A percentile compares a stretch with the other conserved stretches of the same genome.
phyloP scores from a whole-genome alignment of 30 jellyfish, hydroid and myxozoan genomes.

The Hydra vulgaris region DNA sequence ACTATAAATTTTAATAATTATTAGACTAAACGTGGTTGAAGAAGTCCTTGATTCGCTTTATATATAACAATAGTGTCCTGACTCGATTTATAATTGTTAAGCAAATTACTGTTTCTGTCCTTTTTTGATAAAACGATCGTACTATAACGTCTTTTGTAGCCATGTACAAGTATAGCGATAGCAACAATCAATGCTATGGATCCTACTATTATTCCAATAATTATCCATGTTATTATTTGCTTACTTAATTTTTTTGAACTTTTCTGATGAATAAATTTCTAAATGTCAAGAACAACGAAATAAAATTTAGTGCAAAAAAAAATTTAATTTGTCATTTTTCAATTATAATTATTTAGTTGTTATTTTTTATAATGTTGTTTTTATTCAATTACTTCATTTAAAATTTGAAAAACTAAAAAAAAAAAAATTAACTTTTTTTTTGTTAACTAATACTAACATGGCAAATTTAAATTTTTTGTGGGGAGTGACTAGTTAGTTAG shows the following conservation, averaged over 20 bases:
- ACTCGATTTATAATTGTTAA: neutral
- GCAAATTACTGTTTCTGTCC: neutral
- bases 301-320: neutral
- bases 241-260: conserved; percentile 19
- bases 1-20: too few species aligned
- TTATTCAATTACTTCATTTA: too few species aligned
- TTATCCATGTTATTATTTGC: conserved; percentile 63
- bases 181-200: conserved; percentile 45
- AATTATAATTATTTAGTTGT: too few species aligned
- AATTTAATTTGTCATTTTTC: too few species aligned
- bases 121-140: conserved; percentile 6
- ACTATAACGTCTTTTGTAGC: conserved; percentile 39
- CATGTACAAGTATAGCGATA: conserved; percentile 63
- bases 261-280: neutral
- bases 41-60: neutral
- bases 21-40: neutral
- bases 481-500: too few species aligned
- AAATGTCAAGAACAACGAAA: neutral
- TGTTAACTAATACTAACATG: too few species aligned
- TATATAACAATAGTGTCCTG: neutral
- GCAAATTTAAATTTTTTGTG: too few species aligned
- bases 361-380: too few species aligned
- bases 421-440: too few species aligned
- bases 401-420: too few species aligned
- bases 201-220: conserved; percentile 74